Evolutionary conservation across 2,113 vertebrate species (phyloP).

Genomic region (Erpornis zantholeuca): DNA sequence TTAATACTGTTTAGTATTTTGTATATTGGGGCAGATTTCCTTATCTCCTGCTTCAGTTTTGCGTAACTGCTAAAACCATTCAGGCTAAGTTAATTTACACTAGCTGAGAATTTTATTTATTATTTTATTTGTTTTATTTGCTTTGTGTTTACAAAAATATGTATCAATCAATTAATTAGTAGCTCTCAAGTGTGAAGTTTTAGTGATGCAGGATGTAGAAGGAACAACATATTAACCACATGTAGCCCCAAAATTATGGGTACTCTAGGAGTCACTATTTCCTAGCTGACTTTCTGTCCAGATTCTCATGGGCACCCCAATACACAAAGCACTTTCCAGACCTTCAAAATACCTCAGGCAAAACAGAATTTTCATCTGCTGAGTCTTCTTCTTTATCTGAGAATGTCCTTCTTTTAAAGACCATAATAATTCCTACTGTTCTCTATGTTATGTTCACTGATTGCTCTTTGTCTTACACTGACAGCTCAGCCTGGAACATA

Average conservation of each 20-base stretch:
- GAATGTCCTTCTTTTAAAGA: not conserved
- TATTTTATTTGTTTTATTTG: not conserved
- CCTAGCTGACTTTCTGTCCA: not conserved
- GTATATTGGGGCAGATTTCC: not conserved
- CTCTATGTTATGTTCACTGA: not conserved
- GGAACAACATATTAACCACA: rapidly evolving
- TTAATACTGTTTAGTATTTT: not conserved
- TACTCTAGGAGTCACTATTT: not conserved
- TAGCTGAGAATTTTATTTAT: not conserved
- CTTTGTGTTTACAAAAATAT: not conserved
- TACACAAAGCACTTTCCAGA: not conserved
- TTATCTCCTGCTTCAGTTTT: not conserved
- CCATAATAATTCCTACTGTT: not conserved
- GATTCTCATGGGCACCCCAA: not conserved
- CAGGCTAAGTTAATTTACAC: not conserved
- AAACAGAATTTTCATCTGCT: not conserved
- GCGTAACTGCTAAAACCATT: not conserved
- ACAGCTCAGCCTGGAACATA: not conserved
- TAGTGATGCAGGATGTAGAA: not conserved
- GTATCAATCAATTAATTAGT: not conserved
- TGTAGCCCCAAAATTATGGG: not conserved
- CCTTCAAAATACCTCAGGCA: not conserved
- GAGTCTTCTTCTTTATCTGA: not conserved
- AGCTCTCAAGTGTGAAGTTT: not conserved
- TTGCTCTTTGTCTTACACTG: not conserved